phyloP scores from a whole-genome alignment of 1,140 invertebrate species.

The Drosophila jambulina region DNA sequence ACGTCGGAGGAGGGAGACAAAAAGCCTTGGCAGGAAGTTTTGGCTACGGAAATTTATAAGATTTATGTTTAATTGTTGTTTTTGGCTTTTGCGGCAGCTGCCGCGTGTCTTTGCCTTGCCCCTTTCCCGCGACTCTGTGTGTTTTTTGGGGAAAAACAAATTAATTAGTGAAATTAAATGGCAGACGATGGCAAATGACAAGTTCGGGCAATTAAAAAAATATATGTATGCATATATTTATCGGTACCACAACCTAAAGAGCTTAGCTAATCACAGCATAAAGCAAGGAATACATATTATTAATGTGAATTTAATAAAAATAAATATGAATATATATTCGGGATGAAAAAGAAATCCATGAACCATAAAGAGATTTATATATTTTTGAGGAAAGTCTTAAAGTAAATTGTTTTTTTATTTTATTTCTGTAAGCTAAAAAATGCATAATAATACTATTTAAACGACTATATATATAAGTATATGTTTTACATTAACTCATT shows the following conservation, averaged over 20 bases:
- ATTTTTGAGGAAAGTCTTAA: too few species aligned
- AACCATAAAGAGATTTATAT: background rate
- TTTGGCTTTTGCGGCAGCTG: constrained; percentile 81
- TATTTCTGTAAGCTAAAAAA: too few species aligned
- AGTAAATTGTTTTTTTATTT: too few species aligned
- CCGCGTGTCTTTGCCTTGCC: constrained; percentile 50
- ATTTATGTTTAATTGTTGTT: constrained; percentile 84
- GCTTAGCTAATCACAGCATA: background rate
- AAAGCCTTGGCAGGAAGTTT: constrained; percentile 77
- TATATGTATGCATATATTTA: constrained; percentile 3
- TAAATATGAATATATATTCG: background rate
- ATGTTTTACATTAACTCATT: too few species aligned
- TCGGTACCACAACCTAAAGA: background rate
- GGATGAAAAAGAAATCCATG: background rate
- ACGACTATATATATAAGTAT: too few species aligned
- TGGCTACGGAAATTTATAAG: constrained; percentile 83
- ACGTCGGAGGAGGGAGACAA: constrained; percentile 37
- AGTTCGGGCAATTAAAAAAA: constrained; percentile 47
- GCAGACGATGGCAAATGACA: constrained; percentile 72
- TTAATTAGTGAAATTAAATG: constrained; percentile 82
- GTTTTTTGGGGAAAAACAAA: constrained; percentile 60
- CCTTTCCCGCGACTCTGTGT: constrained; percentile 12
- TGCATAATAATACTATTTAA: too few species aligned
- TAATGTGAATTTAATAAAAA: background rate
- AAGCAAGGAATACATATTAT: background rate